Conservation (phyloP, 2,113 vertebrate species). For the Antechinus stuartii region DNA sequence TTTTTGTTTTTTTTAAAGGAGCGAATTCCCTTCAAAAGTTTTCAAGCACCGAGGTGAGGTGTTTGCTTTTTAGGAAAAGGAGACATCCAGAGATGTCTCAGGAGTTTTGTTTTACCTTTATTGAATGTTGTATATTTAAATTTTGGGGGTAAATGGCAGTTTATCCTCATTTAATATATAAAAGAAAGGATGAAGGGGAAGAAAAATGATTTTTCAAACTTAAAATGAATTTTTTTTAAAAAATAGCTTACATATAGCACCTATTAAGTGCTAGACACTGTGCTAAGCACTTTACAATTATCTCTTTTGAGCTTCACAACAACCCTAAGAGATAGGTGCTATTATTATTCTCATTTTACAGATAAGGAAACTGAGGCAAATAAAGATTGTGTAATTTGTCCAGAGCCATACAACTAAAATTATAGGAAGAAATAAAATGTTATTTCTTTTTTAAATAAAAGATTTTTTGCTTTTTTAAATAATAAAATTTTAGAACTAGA, state of each 20-base stretch:
- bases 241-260: neutral
- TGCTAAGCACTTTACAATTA: neutral
- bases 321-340: neutral
- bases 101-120: neutral
- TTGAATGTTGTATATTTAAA: neutral
- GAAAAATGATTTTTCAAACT: neutral
- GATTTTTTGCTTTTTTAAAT: neutral
- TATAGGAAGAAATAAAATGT: neutral
- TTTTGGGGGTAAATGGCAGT: neutral
- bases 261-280: neutral
- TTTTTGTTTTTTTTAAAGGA: neutral
- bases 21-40: slow-evolving; percentile 58
- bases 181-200: neutral
- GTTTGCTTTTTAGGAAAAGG: neutral
- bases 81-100: neutral
- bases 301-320: neutral
- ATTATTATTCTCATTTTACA: neutral
- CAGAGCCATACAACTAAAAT: neutral
- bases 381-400: neutral
- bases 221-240: neutral
- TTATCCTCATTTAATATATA: neutral
- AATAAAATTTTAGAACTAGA: neutral
- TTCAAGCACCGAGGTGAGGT: neutral
- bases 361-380: neutral
- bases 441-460: neutral